Conservation (phyloP, 2,888 invertebrate species). For the Tachystola acroxantha region DNA sequence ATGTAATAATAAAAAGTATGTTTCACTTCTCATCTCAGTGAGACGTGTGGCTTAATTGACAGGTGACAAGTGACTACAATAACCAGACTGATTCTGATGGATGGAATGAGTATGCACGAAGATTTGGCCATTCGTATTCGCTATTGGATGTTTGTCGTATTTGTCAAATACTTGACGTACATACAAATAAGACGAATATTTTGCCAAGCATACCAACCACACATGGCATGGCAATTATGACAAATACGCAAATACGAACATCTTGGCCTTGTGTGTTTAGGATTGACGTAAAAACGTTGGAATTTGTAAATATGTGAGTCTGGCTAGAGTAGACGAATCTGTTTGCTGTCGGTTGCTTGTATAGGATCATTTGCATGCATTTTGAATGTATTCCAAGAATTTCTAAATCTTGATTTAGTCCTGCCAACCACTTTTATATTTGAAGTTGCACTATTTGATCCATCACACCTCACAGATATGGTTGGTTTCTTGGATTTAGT, state of each 20-base stretch:
- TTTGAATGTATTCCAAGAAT: constrained; percentile 1
- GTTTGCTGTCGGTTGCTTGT: neutral
- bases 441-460: too few relatives aligned
- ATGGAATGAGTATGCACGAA: neutral
- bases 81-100: neutral
- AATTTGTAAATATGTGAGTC: constrained; percentile 1
- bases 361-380: neutral
- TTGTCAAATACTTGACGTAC: too few relatives aligned
- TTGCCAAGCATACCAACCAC: too few relatives aligned
- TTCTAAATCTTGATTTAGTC: neutral
- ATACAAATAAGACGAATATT: too few relatives aligned
- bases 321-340: neutral
- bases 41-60: constrained; percentile 5
- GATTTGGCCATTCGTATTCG: neutral
- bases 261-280: constrained; percentile 1
- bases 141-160: neutral
- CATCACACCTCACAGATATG: too few relatives aligned
- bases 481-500: too few relatives aligned
- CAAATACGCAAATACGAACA: too few relatives aligned
- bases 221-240: too few relatives aligned
- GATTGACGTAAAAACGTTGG: neutral
- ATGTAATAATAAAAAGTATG: constrained; percentile 12
- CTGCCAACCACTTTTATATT: neutral
- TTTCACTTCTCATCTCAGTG: constrained; percentile 8
- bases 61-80: constrained; percentile 1